These are phyloP conservation scores for Rousettus leschenaultii DNA, from an alignment of 2,113 vertebrate species.

Conservation along the genomic window DNA sequence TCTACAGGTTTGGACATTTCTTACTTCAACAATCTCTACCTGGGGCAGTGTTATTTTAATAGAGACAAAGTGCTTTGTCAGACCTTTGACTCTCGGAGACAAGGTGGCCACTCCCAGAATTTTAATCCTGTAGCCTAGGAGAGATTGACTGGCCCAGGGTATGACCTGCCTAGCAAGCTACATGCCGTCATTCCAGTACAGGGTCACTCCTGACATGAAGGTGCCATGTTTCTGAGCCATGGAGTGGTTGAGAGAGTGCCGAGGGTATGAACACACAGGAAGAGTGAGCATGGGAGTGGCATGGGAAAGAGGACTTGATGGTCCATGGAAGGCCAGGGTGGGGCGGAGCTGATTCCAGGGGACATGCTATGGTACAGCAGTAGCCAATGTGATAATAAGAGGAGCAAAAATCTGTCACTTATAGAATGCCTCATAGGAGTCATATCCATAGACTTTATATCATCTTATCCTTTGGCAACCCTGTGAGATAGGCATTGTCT, in stretches of 20 bases:
- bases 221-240: not conserved
- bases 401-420: not conserved
- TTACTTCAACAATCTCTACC: not conserved
- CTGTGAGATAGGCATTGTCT: not conserved
- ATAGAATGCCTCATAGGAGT: too few relatives aligned
- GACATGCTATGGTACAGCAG: too few relatives aligned
- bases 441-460: not conserved
- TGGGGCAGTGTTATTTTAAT: not conserved
- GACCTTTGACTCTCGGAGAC: not conserved
- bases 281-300: not conserved
- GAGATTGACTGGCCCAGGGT: not conserved
- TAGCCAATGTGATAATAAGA: not conserved
- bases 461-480: not conserved
- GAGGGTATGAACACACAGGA: not conserved
- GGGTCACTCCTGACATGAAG: not conserved
- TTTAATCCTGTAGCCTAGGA: not conserved
- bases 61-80: not conserved
- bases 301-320: too few relatives aligned
- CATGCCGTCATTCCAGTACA: accelerated
- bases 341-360: not conserved
- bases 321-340: not conserved
- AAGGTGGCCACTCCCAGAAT: not conserved
- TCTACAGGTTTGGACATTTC: not conserved
- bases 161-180: not conserved
- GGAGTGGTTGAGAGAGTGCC: not conserved